These are phyloP conservation scores for Isaurus tuberculatus DNA, from an alignment of 92 coral and sea anemone species.

Conservation along the genomic window DNA sequence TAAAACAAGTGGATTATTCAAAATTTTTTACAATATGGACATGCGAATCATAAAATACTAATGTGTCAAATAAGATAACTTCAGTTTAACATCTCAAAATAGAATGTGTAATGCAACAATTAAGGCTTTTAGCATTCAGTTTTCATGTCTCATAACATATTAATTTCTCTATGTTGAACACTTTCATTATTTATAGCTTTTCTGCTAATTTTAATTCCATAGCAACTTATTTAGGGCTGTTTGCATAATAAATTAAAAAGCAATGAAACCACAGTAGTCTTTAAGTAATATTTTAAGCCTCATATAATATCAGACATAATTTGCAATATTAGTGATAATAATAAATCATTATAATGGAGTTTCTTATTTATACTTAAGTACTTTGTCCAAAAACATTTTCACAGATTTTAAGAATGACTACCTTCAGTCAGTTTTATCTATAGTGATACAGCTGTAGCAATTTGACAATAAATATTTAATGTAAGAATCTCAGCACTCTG, in stretches of 20 bases:
- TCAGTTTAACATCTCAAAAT: neutral
- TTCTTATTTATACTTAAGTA: neutral
- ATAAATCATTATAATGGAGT: neutral
- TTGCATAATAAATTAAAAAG: slow-evolving; percentile 29
- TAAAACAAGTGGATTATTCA: no score
- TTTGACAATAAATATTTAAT: slow-evolving; percentile 28
- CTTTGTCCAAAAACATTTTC: neutral
- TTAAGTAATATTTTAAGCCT: neutral
- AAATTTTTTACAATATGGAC: no score
- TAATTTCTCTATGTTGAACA: neutral
- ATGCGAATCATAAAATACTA: no score
- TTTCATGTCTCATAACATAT: neutral
- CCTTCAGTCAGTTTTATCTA: neutral
- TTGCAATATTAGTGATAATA: neutral
- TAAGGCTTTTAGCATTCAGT: neutral
- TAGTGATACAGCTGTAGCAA: slow-evolving; percentile 28
- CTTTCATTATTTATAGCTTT: slow-evolving; percentile 26
- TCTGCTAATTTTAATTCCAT: slow-evolving; percentile 26
- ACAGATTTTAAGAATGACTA: neutral
- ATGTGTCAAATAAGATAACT: neutral
- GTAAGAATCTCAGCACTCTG: slow-evolving; percentile 15
- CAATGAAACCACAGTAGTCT: neutral
- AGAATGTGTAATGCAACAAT: neutral
- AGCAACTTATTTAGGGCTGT: slow-evolving; percentile 24
- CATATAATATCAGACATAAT: neutral